Conservation (phyloP, 2,113 vertebrate genomes). For the Neotragus moschatus region DNA sequence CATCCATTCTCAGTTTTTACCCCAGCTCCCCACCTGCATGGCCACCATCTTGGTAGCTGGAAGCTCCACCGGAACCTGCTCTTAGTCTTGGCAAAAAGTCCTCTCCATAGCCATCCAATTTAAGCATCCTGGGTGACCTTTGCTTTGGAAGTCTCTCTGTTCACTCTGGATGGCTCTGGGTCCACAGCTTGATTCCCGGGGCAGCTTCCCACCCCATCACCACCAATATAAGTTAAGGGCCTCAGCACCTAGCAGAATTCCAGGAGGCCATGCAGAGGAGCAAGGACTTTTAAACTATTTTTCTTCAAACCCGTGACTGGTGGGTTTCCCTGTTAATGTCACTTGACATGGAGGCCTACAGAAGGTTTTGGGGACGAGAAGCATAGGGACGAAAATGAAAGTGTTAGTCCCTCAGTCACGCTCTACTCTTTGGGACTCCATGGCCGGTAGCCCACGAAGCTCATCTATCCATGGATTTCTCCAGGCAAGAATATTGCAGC, state of each 20-base stretch:
- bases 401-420: background rate
- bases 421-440: background rate
- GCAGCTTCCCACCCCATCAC: rapidly evolving
- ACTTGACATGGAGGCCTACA: rapidly evolving
- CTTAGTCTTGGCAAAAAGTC: background rate
- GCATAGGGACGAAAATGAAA: background rate
- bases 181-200: rapidly evolving
- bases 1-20: background rate
- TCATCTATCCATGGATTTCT: background rate
- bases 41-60: background rate
- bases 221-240: background rate
- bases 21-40: background rate
- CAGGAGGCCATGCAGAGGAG: background rate
- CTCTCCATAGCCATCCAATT: background rate
- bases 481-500: background rate
- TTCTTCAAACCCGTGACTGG: background rate
- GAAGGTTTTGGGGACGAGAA: background rate
- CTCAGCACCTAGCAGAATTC: background rate
- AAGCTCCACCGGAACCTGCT: background rate
- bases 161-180: background rate
- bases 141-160: background rate
- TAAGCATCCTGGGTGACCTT: background rate
- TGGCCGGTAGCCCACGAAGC: background rate
- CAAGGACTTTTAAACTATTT: background rate
- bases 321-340: background rate